A percentile compares a stretch with the other conserved stretches of the same genome.
Conservation (phyloP, 1,140 invertebrate genomes). For the Camponotus vicinus region DNA sequence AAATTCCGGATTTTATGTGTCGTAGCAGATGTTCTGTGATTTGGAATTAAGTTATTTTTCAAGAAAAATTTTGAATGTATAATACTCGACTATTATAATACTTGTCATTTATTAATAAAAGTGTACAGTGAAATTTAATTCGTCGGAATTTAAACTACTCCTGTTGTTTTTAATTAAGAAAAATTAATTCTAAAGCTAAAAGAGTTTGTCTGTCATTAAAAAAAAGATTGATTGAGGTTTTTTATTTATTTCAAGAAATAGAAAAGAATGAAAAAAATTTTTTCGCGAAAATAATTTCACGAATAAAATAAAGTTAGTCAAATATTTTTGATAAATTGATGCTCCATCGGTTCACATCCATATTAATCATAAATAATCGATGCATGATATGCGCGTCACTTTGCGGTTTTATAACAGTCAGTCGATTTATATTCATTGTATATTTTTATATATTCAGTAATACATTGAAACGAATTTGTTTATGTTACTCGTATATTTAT, state of each 20-base stretch:
- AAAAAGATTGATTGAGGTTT: background rate
- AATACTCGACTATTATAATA: background rate
- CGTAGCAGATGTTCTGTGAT: background rate
- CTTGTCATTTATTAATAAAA: background rate
- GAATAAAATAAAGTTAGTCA: conserved; percentile 1
- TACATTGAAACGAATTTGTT: conserved; percentile 36
- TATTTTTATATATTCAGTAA: conserved; percentile 10
- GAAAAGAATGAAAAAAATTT: background rate
- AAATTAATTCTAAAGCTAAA: background rate
- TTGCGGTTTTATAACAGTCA: conserved; percentile 12
- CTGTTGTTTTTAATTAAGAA: background rate
- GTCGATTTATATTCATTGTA: conserved; percentile 45
- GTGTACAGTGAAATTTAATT: background rate
- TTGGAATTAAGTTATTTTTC: background rate
- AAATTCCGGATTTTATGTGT: background rate
- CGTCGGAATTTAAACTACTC: background rate
- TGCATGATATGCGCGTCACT: conserved; percentile 5
- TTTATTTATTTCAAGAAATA: background rate
- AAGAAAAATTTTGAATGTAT: background rate
- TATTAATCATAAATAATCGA: conserved; percentile 39
- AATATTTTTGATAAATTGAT: conserved; percentile 22
- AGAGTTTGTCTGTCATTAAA: background rate
- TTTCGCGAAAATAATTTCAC: conserved; percentile 12
- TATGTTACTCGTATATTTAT: background rate
- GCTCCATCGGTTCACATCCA: background rate